Evolutionary conservation across 1,140 invertebrate species (phyloP), one percentile per base, ranked within the genome.

Genomic region (Agrilus planipennis): DNA sequence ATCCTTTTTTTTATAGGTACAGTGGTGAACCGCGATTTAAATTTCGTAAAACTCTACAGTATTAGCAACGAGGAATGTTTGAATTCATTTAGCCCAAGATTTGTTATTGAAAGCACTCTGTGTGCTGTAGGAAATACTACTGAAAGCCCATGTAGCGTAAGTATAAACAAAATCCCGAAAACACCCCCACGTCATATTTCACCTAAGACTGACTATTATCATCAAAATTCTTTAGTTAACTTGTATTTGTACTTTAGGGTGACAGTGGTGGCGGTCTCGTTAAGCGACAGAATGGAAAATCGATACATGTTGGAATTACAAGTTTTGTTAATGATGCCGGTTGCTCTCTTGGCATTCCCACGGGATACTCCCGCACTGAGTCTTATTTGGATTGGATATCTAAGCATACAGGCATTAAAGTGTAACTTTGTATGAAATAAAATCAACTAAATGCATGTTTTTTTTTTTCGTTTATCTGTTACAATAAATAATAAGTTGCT

Each of bases 281-380:
- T 17, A 5, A 21, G 18, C 7, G 3, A 4, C 3, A 32, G 17
- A 12, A 23, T 29, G 31, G 27, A 14, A 27, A 14, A 20, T 21
- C 34, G 0, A 16, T 34, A 20, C 46, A 46, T 17, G 58, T 71
- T n/a, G 71, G 71, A 11, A 63, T 73, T 6, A 62, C 67, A 2
- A 67, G 68, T 12, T 74, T 72, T 42, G 62, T 69, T 2, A 52
- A 61, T 17, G 37, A 25, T 2, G 55, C 44, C 7, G 72, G 72
- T 2, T 76, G 73, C 49, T 69, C 64, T 22, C 52, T 55, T 39
- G 61, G 65, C n/a, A 41, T 55, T 15, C 72, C 73, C 0, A 65
- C 67, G 12, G 72, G 70, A 1, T 76, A 72, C 47, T 68, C 65
- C 0, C 60, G 72, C 16, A 67, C 72, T 12, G 65, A 67, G 40